Evolutionary conservation across 2,113 vertebrate species (phyloP), one percentile per base, ranked within the genome.

Genomic region (Ursus arctos): DNA sequence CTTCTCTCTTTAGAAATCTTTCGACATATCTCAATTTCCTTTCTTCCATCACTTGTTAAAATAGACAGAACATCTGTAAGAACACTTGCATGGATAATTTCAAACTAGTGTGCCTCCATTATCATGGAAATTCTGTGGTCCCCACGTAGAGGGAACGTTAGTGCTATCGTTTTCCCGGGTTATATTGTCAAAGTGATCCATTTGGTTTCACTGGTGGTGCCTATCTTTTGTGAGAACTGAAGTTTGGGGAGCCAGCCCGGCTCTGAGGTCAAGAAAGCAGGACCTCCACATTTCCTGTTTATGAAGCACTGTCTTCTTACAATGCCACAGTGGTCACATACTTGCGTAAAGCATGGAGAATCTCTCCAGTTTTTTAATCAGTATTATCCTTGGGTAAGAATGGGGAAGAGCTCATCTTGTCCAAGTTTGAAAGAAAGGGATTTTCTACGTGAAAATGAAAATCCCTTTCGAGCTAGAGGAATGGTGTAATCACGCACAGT

Each of bases 71-170:
- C 49, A 36, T 59, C 49, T 59, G 31, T 57, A 19, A 2, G 40
- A 49, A 67, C 36, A 13, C 57, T 59, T 24, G 88, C 40, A 0
- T 24, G 47, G 55, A 9, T 31, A 5, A 55, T 49, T 49, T 71
- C 10, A 10, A 61, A 55, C 9, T 1, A 10, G 21, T 0, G 6
- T 11, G n/a, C 6, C 0, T 55, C 28, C 7, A 11, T 2, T 5
- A 1, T 6, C 3, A 10, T n/a, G 88, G 47, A 65, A 57, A 82
- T 33, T n/a, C 6, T 28, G 28, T 11, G 43, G 16, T 13, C 2
- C 59, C 1, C 69, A 47, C 1, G 3, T 4, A 43, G 26, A 4
- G 33, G 18, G 5, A 1, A 31, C 0, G 0, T n/a, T 16, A 11
- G 11, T 55, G 7, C 2, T 3, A 9, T 16, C 15, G 19, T 80